Conservation (phyloP, 2,797 vertebrate genomes). For the Xenentodon cancila region DNA sequence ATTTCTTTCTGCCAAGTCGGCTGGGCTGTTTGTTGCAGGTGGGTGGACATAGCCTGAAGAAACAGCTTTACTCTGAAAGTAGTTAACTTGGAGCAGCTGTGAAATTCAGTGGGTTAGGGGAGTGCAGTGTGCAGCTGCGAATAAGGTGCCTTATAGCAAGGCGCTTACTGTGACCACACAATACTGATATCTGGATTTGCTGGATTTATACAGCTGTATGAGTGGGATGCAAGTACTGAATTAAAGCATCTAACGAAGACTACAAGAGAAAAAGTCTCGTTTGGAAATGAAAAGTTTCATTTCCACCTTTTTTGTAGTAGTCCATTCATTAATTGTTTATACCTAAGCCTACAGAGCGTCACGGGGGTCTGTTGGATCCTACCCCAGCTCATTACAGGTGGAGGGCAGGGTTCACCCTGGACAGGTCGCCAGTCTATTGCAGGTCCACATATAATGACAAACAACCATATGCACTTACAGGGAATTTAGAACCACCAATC, state of each 20-base stretch:
- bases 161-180: slow-evolving; percentile 26
- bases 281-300: too few species aligned
- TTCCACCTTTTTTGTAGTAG: too few species aligned
- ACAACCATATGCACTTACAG: too few species aligned
- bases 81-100: slow-evolving; percentile 30
- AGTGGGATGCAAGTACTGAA: slow-evolving; percentile 34
- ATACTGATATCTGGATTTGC: slow-evolving; percentile 1
- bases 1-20: background rate
- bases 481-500: too few species aligned
- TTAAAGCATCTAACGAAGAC: background rate
- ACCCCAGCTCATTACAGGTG: too few species aligned
- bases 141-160: slow-evolving; percentile 12
- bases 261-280: too few species aligned
- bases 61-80: slow-evolving; percentile 25
- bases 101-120: slow-evolving; percentile 3
- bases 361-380: too few species aligned
- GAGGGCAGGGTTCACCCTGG: too few species aligned
- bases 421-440: too few species aligned
- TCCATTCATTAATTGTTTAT: too few species aligned
- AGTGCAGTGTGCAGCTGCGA: background rate
- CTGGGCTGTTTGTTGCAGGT: slow-evolving; percentile 12
- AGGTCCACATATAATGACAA: too few species aligned
- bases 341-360: too few species aligned
- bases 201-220: slow-evolving; percentile 5
- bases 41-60: slow-evolving; percentile 37